Percentiles rank a stretch among this genome's conserved stretches.
These are phyloP conservation scores for Ecliptopera silaceata DNA, from an alignment of 2,888 invertebrate genomes.

Conservation along the genomic window DNA sequence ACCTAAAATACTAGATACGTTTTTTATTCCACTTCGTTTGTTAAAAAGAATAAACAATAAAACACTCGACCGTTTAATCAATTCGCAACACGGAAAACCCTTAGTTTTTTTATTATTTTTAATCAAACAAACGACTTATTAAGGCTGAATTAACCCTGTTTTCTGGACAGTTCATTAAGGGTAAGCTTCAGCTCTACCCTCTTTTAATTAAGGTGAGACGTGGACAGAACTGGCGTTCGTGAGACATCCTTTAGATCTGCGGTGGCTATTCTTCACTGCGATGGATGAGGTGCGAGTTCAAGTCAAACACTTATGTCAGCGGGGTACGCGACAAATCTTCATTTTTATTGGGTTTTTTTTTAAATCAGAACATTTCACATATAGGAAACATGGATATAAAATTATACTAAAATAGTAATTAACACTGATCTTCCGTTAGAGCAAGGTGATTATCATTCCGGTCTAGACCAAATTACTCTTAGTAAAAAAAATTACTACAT, in stretches of 20 bases:
- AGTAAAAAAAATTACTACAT: too few relatives aligned
- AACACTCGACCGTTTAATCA: not conserved
- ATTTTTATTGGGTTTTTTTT: too few relatives aligned
- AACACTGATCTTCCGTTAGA: too few relatives aligned
- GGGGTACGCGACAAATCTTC: not conserved
- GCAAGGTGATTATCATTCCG: too few relatives aligned
- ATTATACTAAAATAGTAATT: too few relatives aligned
- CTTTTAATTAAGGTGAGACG: slow-evolving; percentile 57
- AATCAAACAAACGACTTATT: slow-evolving; percentile 28
- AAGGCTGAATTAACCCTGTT: slow-evolving; percentile 21
- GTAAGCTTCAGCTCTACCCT: slow-evolving; percentile 27
- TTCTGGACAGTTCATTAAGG: slow-evolving; percentile 35
- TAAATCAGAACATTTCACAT: too few relatives aligned
- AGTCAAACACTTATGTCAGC: slow-evolving; percentile 26
- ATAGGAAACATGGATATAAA: too few relatives aligned
- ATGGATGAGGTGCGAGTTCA: slow-evolving; percentile 13
- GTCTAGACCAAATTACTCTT: too few relatives aligned
- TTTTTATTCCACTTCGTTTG: too few relatives aligned
- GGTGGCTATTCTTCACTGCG: slow-evolving; percentile 49
- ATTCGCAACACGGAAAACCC: slow-evolving; percentile 9
- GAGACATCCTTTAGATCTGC: slow-evolving; percentile 48
- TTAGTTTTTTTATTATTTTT: slow-evolving; percentile 22
- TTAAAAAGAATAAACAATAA: not conserved
- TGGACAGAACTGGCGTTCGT: slow-evolving; percentile 39
- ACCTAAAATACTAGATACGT: too few relatives aligned